Percentiles rank a stretch among this genome's conserved stretches.
phyloP scores from a whole-genome alignment of 1,140 invertebrate species.

The Gonatopus flavifemur region DNA sequence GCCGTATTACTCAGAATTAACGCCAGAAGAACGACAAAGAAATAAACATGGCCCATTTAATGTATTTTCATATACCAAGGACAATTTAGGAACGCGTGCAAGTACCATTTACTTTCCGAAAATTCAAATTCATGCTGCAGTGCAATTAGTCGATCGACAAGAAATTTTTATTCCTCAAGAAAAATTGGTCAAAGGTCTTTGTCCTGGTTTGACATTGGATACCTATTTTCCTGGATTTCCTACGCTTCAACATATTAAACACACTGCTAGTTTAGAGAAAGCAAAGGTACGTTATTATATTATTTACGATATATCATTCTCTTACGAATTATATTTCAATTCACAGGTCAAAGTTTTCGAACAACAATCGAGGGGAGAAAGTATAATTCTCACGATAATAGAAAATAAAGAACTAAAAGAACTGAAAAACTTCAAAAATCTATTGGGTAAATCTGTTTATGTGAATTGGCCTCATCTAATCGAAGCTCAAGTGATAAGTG shows the following conservation, averaged over 20 bases:
- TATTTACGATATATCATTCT: not conserved
- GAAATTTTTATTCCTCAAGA: slow-evolving; percentile 65
- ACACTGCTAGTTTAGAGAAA: slow-evolving; percentile 69
- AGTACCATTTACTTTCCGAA: slow-evolving; percentile 70
- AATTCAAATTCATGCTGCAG: slow-evolving; percentile 65
- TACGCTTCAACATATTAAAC: slow-evolving; percentile 80
- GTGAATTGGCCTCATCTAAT: slow-evolving; percentile 88
- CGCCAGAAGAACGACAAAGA: slow-evolving; percentile 70
- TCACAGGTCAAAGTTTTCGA: slow-evolving; percentile 81
- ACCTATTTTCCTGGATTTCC: slow-evolving; percentile 89
- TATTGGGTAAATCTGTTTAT: slow-evolving; percentile 74
- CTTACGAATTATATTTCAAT: not conserved
- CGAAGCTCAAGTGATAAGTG: slow-evolving; percentile 61
- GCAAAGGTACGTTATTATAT: slow-evolving; percentile 56
- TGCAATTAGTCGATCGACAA: slow-evolving; percentile 57
- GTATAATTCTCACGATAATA: slow-evolving; percentile 74
- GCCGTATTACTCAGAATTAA: slow-evolving; percentile 68
- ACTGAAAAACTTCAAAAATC: slow-evolving; percentile 40
- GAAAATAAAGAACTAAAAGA: slow-evolving; percentile 49
- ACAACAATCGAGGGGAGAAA: slow-evolving; percentile 74
- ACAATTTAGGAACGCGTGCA: slow-evolving; percentile 59
- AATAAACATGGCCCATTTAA: slow-evolving; percentile 87
- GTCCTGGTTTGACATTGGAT: slow-evolving; percentile 69
- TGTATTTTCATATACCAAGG: slow-evolving; percentile 69
- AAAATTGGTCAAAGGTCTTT: slow-evolving; percentile 73